phyloP scores from a whole-genome alignment of 2,888 invertebrate genomes.

The Unio delphinus region DNA sequence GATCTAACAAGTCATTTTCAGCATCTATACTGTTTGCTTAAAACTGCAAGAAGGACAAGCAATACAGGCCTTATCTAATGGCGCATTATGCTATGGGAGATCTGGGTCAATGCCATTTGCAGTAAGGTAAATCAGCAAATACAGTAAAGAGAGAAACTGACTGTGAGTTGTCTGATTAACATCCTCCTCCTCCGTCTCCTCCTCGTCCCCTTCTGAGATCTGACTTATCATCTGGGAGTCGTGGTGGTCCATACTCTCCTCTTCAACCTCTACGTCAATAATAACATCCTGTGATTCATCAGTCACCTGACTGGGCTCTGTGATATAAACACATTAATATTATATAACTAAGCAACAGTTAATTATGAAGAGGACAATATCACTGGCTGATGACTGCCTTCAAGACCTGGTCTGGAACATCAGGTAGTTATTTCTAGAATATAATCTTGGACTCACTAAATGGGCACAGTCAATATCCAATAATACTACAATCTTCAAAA shows the following conservation, averaged over 20 bases:
- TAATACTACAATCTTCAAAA: too few relatives aligned
- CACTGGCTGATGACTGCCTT: too few relatives aligned
- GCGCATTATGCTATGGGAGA: background rate
- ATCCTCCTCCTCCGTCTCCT: slow-evolving; percentile 42
- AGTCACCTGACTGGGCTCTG: slow-evolving; percentile 21
- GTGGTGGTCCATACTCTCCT: slow-evolving; percentile 64
- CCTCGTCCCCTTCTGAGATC: slow-evolving; percentile 62
- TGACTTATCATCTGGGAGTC: slow-evolving; percentile 72
- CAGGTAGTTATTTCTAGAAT: too few relatives aligned
- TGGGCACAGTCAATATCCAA: too few relatives aligned
- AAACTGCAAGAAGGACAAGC: too few relatives aligned
- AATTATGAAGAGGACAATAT: too few relatives aligned
- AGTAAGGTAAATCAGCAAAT: background rate
- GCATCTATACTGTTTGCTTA: too few relatives aligned
- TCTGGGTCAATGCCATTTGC: background rate
- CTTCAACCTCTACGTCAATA: slow-evolving; percentile 65
- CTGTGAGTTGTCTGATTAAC: slow-evolving; percentile 51
- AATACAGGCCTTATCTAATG: background rate
- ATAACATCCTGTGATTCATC: slow-evolving; percentile 47
- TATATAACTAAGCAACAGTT: too few relatives aligned
- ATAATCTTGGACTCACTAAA: too few relatives aligned
- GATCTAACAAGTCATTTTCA: too few relatives aligned
- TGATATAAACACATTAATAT: too few relatives aligned
- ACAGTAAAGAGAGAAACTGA: slow-evolving; percentile 16
- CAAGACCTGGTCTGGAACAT: too few relatives aligned